phyloP scores from a whole-genome alignment of 2,797 vertebrate genomes.

The Botia kubotai region DNA sequence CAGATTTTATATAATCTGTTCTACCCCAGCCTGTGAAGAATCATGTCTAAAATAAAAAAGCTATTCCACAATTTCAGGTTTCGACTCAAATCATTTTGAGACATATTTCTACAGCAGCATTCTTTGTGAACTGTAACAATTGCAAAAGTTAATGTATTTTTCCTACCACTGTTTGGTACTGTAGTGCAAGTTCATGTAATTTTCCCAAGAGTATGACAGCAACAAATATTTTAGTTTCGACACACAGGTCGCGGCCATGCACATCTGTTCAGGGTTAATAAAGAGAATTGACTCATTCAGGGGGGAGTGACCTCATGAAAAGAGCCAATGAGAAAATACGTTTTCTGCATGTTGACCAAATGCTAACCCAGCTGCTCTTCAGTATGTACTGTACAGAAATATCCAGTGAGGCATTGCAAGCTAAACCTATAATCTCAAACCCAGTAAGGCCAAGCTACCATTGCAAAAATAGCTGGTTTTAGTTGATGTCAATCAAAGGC shows the following conservation, averaged over 20 bases:
- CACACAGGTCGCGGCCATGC: neutral
- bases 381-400: neutral
- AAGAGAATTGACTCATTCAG: conserved; percentile 37
- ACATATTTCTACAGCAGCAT: neutral
- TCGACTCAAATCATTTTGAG: too few relatives aligned
- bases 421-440: neutral
- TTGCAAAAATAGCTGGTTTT: neutral
- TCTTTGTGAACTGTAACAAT: neutral
- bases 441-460: neutral
- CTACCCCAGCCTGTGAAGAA: too few relatives aligned
- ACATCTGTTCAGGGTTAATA: conserved; percentile 29
- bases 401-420: neutral
- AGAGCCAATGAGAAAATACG: conserved; percentile 33
- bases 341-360: conserved; percentile 23
- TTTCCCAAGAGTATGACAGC: neutral
- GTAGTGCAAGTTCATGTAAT: conserved; percentile 6
- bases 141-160: neutral
- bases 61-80: too few relatives aligned
- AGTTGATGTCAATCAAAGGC: neutral
- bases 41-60: too few relatives aligned
- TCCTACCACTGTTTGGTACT: neutral
- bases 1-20: too few relatives aligned
- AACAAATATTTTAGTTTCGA: conserved; percentile 33
- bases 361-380: conserved; percentile 23
- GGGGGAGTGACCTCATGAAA: conserved; percentile 29